Percentiles rank a stretch among this genome's conserved stretches.
Evolutionary conservation across 1,140 invertebrate species (phyloP).

Genomic region (Apis dorsata): DNA sequence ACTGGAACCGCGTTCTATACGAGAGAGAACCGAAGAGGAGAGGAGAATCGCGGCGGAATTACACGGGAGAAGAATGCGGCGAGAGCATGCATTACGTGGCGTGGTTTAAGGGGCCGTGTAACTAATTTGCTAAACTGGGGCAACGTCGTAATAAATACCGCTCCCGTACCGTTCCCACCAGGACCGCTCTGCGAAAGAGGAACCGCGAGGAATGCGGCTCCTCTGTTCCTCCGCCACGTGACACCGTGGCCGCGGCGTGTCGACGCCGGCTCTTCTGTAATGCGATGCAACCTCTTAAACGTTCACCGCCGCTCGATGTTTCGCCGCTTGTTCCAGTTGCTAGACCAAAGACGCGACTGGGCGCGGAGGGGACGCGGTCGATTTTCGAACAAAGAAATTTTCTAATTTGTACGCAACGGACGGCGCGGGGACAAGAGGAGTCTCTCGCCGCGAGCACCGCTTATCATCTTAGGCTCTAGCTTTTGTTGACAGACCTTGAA

Average conservation of each 20-base stretch:
- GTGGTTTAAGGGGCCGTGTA: slow-evolving; percentile 63
- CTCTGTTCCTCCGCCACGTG: slow-evolving; percentile 51
- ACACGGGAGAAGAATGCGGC: slow-evolving; percentile 59
- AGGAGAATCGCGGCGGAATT: slow-evolving; percentile 48
- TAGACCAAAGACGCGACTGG: not conserved
- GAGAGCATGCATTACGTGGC: slow-evolving; percentile 56
- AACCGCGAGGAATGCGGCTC: slow-evolving; percentile 55
- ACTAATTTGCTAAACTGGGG: slow-evolving; percentile 68
- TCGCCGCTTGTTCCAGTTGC: too few relatives aligned
- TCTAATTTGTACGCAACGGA: not conserved
- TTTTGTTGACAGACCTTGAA: too few relatives aligned
- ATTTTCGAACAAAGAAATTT: not conserved
- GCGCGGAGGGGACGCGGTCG: not conserved
- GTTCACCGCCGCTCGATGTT: not conserved
- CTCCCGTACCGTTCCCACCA: slow-evolving; percentile 47
- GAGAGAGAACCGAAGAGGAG: slow-evolving; percentile 5
- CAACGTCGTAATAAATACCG: slow-evolving; percentile 63
- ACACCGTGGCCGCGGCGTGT: slow-evolving; percentile 27
- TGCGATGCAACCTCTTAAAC: slow-evolving; percentile 10
- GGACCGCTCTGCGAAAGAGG: slow-evolving; percentile 33
- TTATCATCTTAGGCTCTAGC: too few relatives aligned
- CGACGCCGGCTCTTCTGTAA: slow-evolving; percentile 25
- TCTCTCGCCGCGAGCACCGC: too few relatives aligned
- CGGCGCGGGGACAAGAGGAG: too few relatives aligned
- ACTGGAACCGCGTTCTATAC: slow-evolving; percentile 9